phyloP scores from a whole-genome alignment of 1,140 invertebrate species.

The Psilanteris sp. region DNA sequence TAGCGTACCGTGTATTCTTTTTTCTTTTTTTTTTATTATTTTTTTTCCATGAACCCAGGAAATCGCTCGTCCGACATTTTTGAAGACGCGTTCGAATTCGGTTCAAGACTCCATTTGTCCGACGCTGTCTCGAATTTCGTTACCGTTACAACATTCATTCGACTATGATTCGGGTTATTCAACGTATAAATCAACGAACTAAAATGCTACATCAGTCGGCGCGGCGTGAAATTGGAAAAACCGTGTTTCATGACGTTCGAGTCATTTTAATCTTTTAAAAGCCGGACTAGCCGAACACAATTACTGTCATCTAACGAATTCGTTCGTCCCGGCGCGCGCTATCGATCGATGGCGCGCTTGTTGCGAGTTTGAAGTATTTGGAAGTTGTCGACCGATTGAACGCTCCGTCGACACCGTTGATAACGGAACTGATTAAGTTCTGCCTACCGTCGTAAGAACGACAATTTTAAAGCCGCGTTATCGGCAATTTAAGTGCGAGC shows the following conservation, averaged over 20 bases:
- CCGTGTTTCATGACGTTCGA: slow-evolving; percentile 2
- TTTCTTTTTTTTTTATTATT: too few species aligned
- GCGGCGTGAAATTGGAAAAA: too few species aligned
- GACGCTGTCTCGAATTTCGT: too few species aligned
- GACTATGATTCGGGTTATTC: too few species aligned
- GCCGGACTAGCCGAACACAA: neutral
- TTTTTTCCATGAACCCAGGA: too few species aligned
- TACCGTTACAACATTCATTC: too few species aligned
- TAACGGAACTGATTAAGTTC: slow-evolving; percentile 28
- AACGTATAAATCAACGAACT: too few species aligned
- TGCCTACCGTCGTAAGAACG: neutral
- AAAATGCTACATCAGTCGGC: too few species aligned
- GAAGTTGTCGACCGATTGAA: slow-evolving; percentile 3
- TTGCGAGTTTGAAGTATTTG: slow-evolving; percentile 26
- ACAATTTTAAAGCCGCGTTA: slow-evolving; percentile 13
- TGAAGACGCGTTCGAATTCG: too few species aligned
- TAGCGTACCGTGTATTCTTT: too few species aligned
- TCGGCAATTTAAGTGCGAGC: slow-evolving; percentile 14
- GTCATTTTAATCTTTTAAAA: neutral
- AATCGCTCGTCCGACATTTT: too few species aligned
- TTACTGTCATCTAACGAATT: slow-evolving; percentile 20
- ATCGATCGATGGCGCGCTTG: slow-evolving; percentile 17
- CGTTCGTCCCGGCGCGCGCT: neutral
- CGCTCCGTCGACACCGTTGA: slow-evolving; percentile 10
- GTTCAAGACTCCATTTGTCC: too few species aligned